Evolutionary conservation across 2,888 invertebrate genomes (phyloP).

Genomic region (Drosophila rubida): DNA sequence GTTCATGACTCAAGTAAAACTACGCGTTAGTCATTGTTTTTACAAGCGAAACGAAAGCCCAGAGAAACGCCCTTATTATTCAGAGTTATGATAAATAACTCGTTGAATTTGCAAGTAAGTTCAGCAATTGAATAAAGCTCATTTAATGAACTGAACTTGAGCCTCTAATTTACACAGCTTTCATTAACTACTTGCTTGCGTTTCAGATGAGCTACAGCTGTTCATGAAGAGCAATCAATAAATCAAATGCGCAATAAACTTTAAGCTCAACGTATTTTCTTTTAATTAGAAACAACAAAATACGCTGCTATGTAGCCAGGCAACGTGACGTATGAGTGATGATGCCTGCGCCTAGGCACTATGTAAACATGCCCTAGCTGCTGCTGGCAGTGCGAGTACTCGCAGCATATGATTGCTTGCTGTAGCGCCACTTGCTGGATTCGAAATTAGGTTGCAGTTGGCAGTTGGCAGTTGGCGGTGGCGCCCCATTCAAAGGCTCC

Average conservation of each 20-base stretch:
- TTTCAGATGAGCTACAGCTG: slow-evolving; percentile 7
- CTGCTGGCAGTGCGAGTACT: slow-evolving; percentile 19
- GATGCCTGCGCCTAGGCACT: slow-evolving; percentile 60
- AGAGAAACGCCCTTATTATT: no score
- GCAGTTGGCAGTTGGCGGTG: slow-evolving; percentile 48
- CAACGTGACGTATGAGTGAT: slow-evolving; percentile 79
- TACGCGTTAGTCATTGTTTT: no score
- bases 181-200: background rate
- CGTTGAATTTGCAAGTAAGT: background rate
- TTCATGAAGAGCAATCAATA: slow-evolving; percentile 42
- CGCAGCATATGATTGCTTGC: slow-evolving; percentile 69
- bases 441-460: slow-evolving; percentile 74
- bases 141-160: background rate
- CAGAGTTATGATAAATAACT: background rate
- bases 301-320: slow-evolving; percentile 53
- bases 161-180: background rate
- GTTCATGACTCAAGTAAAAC: no score
- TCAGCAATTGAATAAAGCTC: background rate
- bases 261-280: slow-evolving; percentile 14
- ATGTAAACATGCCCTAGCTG: slow-evolving; percentile 40
- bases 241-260: slow-evolving; percentile 29
- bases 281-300: slow-evolving; percentile 27
- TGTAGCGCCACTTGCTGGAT: slow-evolving; percentile 69
- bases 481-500: slow-evolving; percentile 62
- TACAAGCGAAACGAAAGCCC: no score